Evolutionary conservation across 37 sponge, comb jelly and placozoan species (phyloP).

Genomic region (Corticium candelabrum): DNA sequence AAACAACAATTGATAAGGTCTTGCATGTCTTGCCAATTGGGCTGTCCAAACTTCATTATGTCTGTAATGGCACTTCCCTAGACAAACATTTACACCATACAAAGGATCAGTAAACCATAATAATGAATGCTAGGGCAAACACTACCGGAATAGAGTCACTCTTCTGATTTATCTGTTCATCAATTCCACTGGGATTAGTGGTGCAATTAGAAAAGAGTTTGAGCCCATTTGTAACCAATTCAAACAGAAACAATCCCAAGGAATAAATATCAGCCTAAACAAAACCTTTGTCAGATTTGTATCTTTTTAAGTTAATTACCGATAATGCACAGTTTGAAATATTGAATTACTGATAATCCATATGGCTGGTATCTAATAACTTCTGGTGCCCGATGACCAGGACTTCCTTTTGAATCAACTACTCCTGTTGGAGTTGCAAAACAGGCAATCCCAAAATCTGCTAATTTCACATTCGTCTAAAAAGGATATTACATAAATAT

Average conservation of each 20-base stretch:
- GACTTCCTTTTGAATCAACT: neutral
- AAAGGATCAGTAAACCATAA: no score
- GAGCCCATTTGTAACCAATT: conserved; percentile 3
- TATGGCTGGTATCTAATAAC: neutral
- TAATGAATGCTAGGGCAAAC: neutral
- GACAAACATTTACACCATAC: neutral
- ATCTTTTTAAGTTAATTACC: no score
- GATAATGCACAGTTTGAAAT: neutral
- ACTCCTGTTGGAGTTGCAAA: neutral
- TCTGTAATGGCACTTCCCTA: neutral
- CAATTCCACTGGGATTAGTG: neutral
- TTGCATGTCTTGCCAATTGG: neutral
- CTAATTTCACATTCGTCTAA: neutral
- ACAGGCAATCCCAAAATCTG: neutral
- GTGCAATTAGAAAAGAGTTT: neutral
- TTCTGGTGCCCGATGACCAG: neutral
- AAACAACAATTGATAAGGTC: neutral
- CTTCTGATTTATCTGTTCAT: neutral
- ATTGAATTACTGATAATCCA: neutral
- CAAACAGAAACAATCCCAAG: conserved; percentile 3
- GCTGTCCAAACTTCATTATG: neutral
- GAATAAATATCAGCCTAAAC: conserved; percentile 9
- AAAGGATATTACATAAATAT: neutral
- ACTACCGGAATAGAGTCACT: neutral
- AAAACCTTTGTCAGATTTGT: no score